Base-by-base conservation (phyloP, 2,113 vertebrate genomes). In the Macquaria australasica region DNA sequence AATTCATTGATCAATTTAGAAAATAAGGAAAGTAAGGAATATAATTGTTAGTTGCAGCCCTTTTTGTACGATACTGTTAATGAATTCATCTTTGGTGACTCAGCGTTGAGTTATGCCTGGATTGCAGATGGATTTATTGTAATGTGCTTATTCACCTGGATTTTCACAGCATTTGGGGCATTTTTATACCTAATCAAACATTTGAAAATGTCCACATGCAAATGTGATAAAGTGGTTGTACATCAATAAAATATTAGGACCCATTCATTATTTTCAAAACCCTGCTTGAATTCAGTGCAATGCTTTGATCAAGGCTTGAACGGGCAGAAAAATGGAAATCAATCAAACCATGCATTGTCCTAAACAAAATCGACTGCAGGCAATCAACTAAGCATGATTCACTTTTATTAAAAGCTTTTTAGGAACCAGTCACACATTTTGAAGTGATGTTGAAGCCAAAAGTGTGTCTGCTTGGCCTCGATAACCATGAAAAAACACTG, bases 401-500 rank as follows among this genome's bases (percentile, higher is more conserved):
- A 71, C 14, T 85, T 92, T 92, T 91, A 93, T 92, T 91, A 86
- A 91, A 88, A 68, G 81, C 64, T 82, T 84, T 84, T 73, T 48
- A 73, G 71, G 60, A 86, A 89, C 68, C n/a, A 21, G 72, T 88
- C 81, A 89, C 83, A 87, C 53, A 81, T 86, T 71, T 78, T 77
- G 63, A 88, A 71, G 25, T 53, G 83, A 90, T 71, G 85, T 75
- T 72, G 60, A 48, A 79, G 74, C 64, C 83, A 79, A 67, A 66
- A 18, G 37, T 34, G 39, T 83, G 53, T 72, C 66, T 34, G 75
- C 51, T 76, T 68, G 72, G 55, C 58, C 43, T 71, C 51, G 39
- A 31, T 48, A 59, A 81, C 62, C 73, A 45, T 51, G 20, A 67
- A 25, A 31, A 60, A 82, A 73, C 77, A 81, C 70, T 56, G 31